Evolutionary conservation across 2,888 invertebrate species (phyloP), one percentile per base, ranked within the genome.

Genomic region (Nemapogon koenigi): DNA sequence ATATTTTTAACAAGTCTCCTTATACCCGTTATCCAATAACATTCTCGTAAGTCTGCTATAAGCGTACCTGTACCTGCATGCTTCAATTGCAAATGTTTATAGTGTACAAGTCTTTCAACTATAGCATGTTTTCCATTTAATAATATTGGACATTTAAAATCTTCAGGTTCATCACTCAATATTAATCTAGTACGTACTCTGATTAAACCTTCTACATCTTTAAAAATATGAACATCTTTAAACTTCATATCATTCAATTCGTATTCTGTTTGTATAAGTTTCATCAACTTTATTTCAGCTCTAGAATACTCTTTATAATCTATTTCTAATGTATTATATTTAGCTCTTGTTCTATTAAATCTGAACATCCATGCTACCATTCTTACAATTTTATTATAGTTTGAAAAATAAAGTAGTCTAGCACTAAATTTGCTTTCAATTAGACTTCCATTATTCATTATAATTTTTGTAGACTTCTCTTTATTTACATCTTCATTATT

Each of bases 11-110:
- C 38, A 4, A 39, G 7, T 18, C 11, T 13, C 10, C 42, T n/a
- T 2, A 33, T 17, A 11, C 37, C 40, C 2, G 40, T 17, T 6
- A 42, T 37, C 42, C 42, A 42, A 10, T 18, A 40, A 1, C 7
- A 2, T 16, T 40, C 11, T 15, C 42, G 16, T n/a, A 42, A 14
- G 19, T 29, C 26, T 16, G 35, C 22, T 13, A 40, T 14, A 11
- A 40, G 22, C 19, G 35, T 40, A 10, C 30, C 19, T 10, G 36
- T 35, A 4, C 40, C 40, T 10, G 35, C 28, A 16, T 40, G 40
- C 28, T 32, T 16, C 7, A 39, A 22, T 25, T 39, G 10, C 3
- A 3, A 18, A 16, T 39, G 39, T 39, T 39, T 35, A 11, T 35
- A 17, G 3, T 10, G 6, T 3, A 35, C 26, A 7, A 35, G 11